Conservation (phyloP, 53 echinoderm and acorn worm genomes). For the Echinometra lucunter region DNA sequence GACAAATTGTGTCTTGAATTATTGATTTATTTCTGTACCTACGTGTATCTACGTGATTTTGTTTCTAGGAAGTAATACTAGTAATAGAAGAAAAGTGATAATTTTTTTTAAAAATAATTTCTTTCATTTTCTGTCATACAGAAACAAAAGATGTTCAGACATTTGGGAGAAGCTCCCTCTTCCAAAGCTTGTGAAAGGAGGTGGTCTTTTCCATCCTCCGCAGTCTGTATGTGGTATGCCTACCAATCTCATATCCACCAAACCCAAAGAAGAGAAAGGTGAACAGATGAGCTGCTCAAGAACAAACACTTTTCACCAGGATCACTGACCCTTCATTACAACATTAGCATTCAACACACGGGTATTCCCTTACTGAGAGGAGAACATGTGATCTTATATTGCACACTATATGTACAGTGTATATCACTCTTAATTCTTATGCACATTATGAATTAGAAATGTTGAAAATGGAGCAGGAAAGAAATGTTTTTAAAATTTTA, state of each 20-base stretch:
- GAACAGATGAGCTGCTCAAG: neutral
- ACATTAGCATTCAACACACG: neutral
- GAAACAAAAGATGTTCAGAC: slow-evolving; percentile 64
- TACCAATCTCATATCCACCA: slow-evolving; percentile 67
- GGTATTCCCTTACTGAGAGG: neutral
- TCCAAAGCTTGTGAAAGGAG: slow-evolving; percentile 83
- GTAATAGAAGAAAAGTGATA: no score
- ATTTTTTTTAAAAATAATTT: neutral
- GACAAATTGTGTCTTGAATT: neutral
- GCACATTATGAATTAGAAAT: neutral
- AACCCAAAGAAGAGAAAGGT: slow-evolving; percentile 50
- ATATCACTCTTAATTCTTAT: neutral
- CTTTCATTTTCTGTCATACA: neutral
- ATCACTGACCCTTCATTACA: neutral
- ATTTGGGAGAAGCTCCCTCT: slow-evolving; percentile 86
- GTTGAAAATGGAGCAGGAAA: neutral
- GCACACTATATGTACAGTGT: neutral
- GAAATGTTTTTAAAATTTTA: neutral
- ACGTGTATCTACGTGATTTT: no score
- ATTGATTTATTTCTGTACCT: neutral
- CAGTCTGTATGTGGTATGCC: slow-evolving; percentile 79
- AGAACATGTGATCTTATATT: neutral
- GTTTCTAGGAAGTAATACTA: no score
- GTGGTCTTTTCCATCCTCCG: slow-evolving; percentile 90
- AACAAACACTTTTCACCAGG: neutral